phyloP scores from a whole-genome alignment of 2,888 invertebrate genomes.

The Mystacides longicornis region DNA sequence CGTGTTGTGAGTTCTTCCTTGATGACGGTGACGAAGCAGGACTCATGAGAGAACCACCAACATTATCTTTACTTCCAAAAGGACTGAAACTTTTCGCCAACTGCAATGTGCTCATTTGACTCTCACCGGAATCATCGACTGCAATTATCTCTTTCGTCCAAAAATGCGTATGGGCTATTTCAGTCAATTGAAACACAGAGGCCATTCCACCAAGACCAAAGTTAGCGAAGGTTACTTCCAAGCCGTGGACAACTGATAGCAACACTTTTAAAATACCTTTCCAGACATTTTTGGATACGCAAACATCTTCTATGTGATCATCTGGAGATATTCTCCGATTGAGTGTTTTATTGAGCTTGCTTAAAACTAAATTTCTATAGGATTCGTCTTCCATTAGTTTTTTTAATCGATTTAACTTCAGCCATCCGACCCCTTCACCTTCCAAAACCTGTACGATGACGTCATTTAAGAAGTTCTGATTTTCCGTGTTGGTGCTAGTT shows the following conservation, averaged over 20 bases:
- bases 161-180: conserved; percentile 98
- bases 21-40: conserved; percentile 53
- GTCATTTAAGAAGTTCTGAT: conserved; percentile 90
- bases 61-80: conserved; percentile 60
- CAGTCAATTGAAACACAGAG: conserved; percentile 91
- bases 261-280: conserved; percentile 94
- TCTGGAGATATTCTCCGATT: conserved; percentile 90
- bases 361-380: conserved; percentile 90
- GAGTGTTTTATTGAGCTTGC: conserved; percentile 88
- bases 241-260: conserved; percentile 80
- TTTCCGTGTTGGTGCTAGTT: conserved; percentile 75
- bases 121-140: conserved; percentile 42
- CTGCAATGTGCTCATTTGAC: conserved; percentile 22
- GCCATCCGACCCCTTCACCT: conserved; percentile 95
- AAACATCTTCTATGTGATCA: conserved; percentile 96
- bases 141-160: conserved; percentile 82
- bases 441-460: conserved; percentile 77
- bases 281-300: conserved; percentile 84
- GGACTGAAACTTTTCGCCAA: conserved; percentile 53
- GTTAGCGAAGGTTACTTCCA: conserved; percentile 87
- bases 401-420: conserved; percentile 84
- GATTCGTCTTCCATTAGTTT: conserved; percentile 99
- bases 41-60: conserved; percentile 57
- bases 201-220: conserved; percentile 96
- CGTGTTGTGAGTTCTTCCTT: conserved; percentile 62